Percentiles rank a stretch among this genome's conserved stretches.
Conservation (phyloP, 2,113 vertebrate genomes). For the Glaucidium brasilianum region DNA sequence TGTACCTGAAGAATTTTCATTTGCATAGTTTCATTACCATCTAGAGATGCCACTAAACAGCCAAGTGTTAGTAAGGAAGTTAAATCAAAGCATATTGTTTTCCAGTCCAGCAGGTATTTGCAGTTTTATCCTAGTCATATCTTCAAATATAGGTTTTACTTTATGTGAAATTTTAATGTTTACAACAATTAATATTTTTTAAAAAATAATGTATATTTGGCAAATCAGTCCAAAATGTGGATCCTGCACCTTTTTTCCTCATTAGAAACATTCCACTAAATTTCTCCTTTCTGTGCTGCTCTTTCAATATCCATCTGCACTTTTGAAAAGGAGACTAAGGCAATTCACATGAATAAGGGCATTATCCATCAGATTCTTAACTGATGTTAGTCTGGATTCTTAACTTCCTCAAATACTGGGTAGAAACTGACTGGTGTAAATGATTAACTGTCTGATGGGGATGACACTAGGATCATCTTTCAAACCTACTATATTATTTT, state of each 20-base stretch:
- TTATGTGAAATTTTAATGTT: neutral
- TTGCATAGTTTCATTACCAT: neutral
- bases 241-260: neutral
- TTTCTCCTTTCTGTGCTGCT: neutral
- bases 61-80: neutral
- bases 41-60: neutral
- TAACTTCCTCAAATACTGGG: neutral
- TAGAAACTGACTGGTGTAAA: neutral
- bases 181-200: neutral
- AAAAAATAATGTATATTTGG: neutral
- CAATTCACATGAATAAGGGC: neutral
- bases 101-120: neutral
- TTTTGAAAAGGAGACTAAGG: neutral
- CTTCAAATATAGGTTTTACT: neutral
- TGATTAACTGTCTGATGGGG: neutral
- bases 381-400: neutral
- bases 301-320: neutral
- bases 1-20: neutral
- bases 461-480: neutral
- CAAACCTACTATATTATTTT: neutral
- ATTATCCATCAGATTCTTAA: neutral
- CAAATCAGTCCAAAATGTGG: neutral
- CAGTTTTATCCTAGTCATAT: neutral
- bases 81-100: neutral
- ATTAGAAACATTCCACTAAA: neutral